Base-by-base conservation (phyloP, 1,140 invertebrate species). In the Drosophila bifasciata region DNA sequence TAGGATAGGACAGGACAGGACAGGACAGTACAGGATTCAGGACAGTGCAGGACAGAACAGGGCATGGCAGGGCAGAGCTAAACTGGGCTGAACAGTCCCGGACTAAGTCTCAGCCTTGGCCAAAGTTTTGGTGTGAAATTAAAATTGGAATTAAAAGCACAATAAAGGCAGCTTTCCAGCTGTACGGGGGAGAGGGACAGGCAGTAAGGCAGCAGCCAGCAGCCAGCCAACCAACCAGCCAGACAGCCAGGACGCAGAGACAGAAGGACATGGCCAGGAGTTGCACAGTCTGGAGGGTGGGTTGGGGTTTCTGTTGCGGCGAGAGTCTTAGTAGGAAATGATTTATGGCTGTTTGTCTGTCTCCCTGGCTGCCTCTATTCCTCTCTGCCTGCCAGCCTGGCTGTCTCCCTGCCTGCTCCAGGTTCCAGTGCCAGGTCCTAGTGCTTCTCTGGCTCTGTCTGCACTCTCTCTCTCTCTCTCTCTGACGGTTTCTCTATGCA, bases 41-140 rank as follows among this genome's bases (percentile, higher is more conserved):
- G 7, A 9, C 19, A 21, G 19, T 3, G 4, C 19, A 13, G 17
- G 8, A 25, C 15, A 36, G 25, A 13, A 5, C 36, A 4, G 17
- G n/a, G 44, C 16, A n/a, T n/a, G n/a, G n/a, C n/a, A n/a, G n/a
- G n/a, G n/a, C n/a, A n/a, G n/a, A n/a, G n/a, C n/a, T n/a, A n/a
- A n/a, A 5, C 36, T 3, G 17, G n/a, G 44, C 16, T 17, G 21
- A 13, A 21, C 11, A 61, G 57, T 21, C 51, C 16, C 11, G 57
- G 36, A 21, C 23, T 11, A 25, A 41, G 44, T 16, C 58, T 32
- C n/a, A 51, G 50, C 55, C 49, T 51, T 44, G 44, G 21, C 41
- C 62, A 80, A 79, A 86, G 73, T 86, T 85, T 86, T 78, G 69
- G 81, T 86, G 81, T 85, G 73, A 86, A 86, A 85, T 81, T 75